Conservation (phyloP, 2,888 invertebrate genomes). For the Electrophaes corylata region DNA sequence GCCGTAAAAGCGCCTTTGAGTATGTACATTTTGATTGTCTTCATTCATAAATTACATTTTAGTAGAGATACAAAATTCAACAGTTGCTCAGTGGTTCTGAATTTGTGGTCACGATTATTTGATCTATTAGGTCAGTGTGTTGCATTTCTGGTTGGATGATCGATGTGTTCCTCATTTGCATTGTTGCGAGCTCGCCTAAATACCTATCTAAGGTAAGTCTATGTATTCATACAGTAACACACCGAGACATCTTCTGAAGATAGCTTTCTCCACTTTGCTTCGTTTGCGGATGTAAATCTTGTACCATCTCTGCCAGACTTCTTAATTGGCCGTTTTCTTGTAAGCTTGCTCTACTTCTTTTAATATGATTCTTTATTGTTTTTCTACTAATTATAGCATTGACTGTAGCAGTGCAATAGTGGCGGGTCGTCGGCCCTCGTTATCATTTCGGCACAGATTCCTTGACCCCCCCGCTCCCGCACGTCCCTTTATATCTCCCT, state of each 20-base stretch:
- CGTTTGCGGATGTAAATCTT: not conserved
- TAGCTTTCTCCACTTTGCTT: not conserved
- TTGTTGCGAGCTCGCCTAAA: slow-evolving; percentile 18
- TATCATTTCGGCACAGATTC: slow-evolving; percentile 83
- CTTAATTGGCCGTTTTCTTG: not conserved
- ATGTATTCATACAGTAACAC: not conserved
- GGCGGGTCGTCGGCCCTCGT: slow-evolving; percentile 71
- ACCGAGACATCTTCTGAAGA: not conserved
- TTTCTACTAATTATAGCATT: slow-evolving; percentile 52
- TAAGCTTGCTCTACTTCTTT: not conserved
- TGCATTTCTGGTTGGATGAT: slow-evolving; percentile 32
- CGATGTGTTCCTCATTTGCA: slow-evolving; percentile 28
- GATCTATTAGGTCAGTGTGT: slow-evolving; percentile 28
- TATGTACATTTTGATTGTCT: not conserved
- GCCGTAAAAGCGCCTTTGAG: not conserved
- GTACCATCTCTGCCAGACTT: not conserved
- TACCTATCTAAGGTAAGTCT: slow-evolving; percentile 4
- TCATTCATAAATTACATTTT: not conserved
- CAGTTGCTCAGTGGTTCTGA: not conserved
- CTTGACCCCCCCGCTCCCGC: slow-evolving; percentile 61
- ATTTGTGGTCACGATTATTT: slow-evolving; percentile 20
- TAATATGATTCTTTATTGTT: slow-evolving; percentile 15
- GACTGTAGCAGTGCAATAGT: slow-evolving; percentile 38
- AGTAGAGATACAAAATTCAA: not conserved
- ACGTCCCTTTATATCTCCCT: slow-evolving; percentile 42